phyloP scores from a whole-genome alignment of 2,797 vertebrate genomes.

The Eutrigla gurnardus region DNA sequence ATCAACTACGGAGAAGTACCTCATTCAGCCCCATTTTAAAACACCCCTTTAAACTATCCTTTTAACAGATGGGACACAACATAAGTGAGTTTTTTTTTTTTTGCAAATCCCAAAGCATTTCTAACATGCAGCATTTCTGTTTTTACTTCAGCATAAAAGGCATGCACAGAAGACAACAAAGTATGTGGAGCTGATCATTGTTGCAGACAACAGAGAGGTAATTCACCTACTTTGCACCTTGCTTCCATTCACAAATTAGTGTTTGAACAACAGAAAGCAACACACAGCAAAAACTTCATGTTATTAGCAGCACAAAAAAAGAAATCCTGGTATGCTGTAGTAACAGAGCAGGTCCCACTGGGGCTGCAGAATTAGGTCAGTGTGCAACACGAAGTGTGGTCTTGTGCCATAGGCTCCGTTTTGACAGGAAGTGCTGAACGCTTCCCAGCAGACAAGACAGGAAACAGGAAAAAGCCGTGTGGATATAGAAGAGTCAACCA shows the following conservation, averaged over 20 bases:
- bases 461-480: conserved; percentile 78
- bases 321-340: conserved; percentile 47
- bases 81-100: not conserved
- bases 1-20: no score
- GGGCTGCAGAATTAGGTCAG: conserved; percentile 73
- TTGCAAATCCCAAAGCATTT: not conserved
- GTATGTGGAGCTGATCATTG: conserved; percentile 97
- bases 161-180: conserved; percentile 93
- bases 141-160: conserved; percentile 88
- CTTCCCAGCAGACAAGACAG: conserved; percentile 73
- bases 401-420: conserved; percentile 52
- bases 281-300: conserved; percentile 14
- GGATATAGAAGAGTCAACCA: conserved; percentile 65
- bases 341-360: conserved; percentile 53
- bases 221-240: conserved; percentile 34
- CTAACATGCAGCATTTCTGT: conserved; percentile 39
- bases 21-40: no score
- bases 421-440: conserved; percentile 76
- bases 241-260: conserved; percentile 24
- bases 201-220: conserved; percentile 99
- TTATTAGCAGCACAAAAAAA: conserved; percentile 2
- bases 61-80: conserved; percentile 7
- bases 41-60: no score
- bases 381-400: conserved; percentile 71
- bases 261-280: conserved; percentile 34